Evolutionary conservation across 2,888 invertebrate species (phyloP).

Genomic region (Alviniconcha strummeri): DNA sequence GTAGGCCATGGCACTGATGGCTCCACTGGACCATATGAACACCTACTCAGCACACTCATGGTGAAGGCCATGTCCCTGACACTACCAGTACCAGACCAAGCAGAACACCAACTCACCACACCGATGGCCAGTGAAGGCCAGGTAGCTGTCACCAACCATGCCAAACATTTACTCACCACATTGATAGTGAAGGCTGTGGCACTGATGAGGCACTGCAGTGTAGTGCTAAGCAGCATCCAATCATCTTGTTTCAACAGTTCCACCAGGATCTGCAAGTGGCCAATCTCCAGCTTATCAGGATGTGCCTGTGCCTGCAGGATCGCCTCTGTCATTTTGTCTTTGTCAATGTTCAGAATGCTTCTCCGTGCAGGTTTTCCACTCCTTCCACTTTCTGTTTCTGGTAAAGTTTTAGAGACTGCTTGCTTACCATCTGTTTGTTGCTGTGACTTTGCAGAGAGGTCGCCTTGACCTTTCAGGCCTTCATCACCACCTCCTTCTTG

Average conservation of each 20-base stretch:
- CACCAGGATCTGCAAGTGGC: slow-evolving; percentile 54
- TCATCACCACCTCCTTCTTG: background rate
- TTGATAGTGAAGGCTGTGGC: slow-evolving; percentile 76
- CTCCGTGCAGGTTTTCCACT: background rate
- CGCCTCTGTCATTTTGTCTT: slow-evolving; percentile 53
- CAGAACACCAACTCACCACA: no score
- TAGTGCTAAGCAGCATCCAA: slow-evolving; percentile 74
- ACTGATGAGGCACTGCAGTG: slow-evolving; percentile 76
- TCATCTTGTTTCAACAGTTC: slow-evolving; percentile 75
- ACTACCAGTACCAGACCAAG: no score
- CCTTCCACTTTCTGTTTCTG: background rate
- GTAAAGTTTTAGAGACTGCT: background rate
- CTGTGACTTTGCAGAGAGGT: background rate
- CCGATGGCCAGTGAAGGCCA: no score
- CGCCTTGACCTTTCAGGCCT: background rate
- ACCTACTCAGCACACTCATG: no score
- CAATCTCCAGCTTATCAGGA: slow-evolving; percentile 47
- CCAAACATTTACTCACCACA: slow-evolving; percentile 70
- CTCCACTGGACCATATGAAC: no score
- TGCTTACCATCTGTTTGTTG: background rate
- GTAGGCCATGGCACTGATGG: no score
- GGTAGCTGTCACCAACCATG: no score
- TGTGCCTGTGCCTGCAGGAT: slow-evolving; percentile 53
- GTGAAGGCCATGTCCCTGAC: no score
- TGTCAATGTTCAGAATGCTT: slow-evolving; percentile 11